Conservation (phyloP, 1,140 invertebrate genomes). For the Trichoplusia ni region DNA sequence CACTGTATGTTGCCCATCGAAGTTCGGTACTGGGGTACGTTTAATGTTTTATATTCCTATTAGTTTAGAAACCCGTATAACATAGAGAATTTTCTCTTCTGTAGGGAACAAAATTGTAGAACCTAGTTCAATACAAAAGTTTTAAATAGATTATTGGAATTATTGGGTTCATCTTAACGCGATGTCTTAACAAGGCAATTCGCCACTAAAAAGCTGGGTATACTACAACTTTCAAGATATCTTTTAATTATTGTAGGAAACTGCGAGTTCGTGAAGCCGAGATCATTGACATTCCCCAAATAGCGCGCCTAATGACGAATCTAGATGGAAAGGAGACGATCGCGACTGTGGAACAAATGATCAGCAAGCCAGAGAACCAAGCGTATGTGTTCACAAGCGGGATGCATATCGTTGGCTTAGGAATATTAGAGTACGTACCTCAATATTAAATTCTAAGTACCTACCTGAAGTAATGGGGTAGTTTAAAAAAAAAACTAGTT, state of each 20-base stretch:
- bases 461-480: no score
- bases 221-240: neutral
- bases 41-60: no score
- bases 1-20: conserved; percentile 85
- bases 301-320: conserved; percentile 51
- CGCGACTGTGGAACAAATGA: conserved; percentile 57
- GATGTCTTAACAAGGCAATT: neutral
- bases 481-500: no score
- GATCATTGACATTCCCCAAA: conserved; percentile 60
- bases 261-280: conserved; percentile 62
- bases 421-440: conserved; percentile 62
- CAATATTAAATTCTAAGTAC: no score
- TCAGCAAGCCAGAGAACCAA: conserved; percentile 47
- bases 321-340: conserved; percentile 59
- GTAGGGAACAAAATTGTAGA: no score
- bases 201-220: no score
- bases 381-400: conserved; percentile 74
- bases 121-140: no score
- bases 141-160: no score
- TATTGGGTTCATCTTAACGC: no score
- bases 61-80: no score
- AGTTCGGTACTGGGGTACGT: conserved; percentile 79
- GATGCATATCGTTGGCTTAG: conserved; percentile 54
- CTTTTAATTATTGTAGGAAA: conserved; percentile 44
- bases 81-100: no score